Evolutionary conservation across 1,140 invertebrate genomes (phyloP).

Genomic region (Cheumatopsyche charites): DNA sequence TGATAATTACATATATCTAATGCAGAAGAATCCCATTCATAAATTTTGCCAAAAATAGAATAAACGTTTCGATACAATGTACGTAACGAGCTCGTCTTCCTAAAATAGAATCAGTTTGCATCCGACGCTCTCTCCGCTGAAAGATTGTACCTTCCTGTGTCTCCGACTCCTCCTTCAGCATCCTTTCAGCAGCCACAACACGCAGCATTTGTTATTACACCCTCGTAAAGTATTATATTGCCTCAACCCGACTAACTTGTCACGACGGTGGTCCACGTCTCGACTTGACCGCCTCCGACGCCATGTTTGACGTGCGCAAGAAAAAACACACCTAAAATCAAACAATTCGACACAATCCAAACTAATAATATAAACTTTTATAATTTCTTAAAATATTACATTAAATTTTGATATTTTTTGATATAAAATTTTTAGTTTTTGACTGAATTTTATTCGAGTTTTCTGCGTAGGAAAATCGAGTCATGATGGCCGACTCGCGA

Average conservation of each 20-base stretch:
- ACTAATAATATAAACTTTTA: not conserved
- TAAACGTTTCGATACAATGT: no score
- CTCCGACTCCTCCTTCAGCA: slow-evolving; percentile 35
- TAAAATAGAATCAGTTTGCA: slow-evolving; percentile 6
- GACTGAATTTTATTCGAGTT: no score
- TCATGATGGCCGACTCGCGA: no score
- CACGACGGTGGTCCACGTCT: slow-evolving; percentile 27
- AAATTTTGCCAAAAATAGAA: no score
- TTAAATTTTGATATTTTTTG: no score
- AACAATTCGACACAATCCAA: not conserved
- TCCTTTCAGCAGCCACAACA: slow-evolving; percentile 39
- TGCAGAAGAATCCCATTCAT: no score
- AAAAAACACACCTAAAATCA: not conserved
- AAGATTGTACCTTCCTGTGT: slow-evolving; percentile 29
- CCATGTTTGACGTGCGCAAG: not conserved
- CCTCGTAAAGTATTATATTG: slow-evolving; percentile 50
- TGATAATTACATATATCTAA: no score
- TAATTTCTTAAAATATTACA: no score
- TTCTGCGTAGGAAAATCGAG: no score
- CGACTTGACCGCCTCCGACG: slow-evolving; percentile 12
- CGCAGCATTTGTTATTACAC: slow-evolving; percentile 49
- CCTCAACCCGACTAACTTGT: slow-evolving; percentile 34
- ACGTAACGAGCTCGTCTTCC: not conserved
- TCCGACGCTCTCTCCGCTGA: not conserved
- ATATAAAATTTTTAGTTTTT: no score